A percentile compares a stretch with the other conserved stretches of the same genome.
Conservation (phyloP, 1,140 invertebrate genomes). For the Diprion similis region DNA sequence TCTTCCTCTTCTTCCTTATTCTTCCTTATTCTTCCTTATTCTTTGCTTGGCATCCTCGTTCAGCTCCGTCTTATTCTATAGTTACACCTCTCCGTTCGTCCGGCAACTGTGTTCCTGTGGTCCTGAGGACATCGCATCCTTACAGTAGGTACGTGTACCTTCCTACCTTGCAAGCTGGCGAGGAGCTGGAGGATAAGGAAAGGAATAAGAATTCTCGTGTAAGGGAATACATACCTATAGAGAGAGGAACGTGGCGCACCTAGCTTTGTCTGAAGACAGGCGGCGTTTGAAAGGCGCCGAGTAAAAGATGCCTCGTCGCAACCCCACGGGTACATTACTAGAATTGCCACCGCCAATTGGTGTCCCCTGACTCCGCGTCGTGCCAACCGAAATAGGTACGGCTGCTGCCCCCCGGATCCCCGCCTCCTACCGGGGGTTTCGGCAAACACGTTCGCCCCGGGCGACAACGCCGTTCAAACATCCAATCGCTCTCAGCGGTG, state of each 20-base stretch:
- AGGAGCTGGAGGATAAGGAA: no score
- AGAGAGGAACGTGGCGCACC: no score
- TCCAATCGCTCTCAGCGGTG: slow-evolving; percentile 46
- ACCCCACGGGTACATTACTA: slow-evolving; percentile 60
- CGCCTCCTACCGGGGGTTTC: slow-evolving; percentile 41
- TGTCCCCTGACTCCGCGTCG: not conserved
- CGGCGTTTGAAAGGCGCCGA: not conserved
- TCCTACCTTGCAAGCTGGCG: no score
- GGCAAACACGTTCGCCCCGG: slow-evolving; percentile 50
- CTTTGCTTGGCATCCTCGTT: not conserved
- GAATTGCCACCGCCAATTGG: slow-evolving; percentile 43
- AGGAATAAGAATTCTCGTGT: no score
- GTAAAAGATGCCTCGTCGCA: slow-evolving; percentile 25
- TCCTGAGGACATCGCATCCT: no score
- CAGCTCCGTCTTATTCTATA: not conserved
- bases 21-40: not conserved
- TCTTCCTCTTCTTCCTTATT: not conserved
- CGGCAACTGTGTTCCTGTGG: not conserved
- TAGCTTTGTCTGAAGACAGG: no score
- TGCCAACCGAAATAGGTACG: no score
- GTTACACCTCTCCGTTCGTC: not conserved
- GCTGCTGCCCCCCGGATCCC: no score
- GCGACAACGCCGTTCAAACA: slow-evolving; percentile 54
- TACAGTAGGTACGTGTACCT: no score
- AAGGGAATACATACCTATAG: no score